Conservation (phyloP, 35 echinoderm and acorn worm species). For the Apostichopus japonicus region DNA sequence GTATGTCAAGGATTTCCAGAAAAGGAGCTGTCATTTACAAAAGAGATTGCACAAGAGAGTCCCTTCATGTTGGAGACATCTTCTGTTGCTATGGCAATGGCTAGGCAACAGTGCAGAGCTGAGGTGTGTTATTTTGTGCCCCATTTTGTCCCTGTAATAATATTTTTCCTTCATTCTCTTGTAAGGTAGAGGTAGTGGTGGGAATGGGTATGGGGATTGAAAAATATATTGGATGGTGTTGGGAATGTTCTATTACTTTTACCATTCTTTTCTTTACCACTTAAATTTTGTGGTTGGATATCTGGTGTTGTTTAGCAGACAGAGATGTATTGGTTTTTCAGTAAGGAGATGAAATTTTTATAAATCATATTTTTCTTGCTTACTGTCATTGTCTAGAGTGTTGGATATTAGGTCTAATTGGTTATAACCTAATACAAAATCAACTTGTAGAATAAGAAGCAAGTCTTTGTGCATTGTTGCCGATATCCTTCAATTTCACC, state of each 20-base stretch:
- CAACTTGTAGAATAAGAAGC: too few species aligned
- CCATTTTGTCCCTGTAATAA: background rate
- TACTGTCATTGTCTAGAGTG: too few species aligned
- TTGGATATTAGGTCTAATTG: too few species aligned
- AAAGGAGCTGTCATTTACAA: constrained; percentile 80
- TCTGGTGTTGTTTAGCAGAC: too few species aligned
- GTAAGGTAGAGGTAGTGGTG: background rate
- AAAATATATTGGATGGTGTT: background rate
- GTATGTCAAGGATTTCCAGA: constrained; percentile 83
- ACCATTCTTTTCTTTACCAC: too few species aligned
- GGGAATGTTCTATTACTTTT: background rate
- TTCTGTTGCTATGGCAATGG: constrained; percentile 78
- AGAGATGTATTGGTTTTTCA: too few species aligned
- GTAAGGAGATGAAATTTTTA: too few species aligned
- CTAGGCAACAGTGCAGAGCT: constrained; percentile 85
- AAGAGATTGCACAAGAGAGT: constrained; percentile 8
- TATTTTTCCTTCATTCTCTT: background rate
- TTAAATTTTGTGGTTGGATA: too few species aligned
- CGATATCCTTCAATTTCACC: too few species aligned
- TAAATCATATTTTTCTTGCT: too few species aligned
- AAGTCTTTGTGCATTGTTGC: too few species aligned
- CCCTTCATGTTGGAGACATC: constrained; percentile 51
- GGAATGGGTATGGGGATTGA: background rate
- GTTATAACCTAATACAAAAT: too few species aligned
- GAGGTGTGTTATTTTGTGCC: constrained; percentile 52